These are phyloP conservation scores for Hedychridium roseum DNA, from an alignment of 2,888 invertebrate genomes.

Conservation along the genomic window DNA sequence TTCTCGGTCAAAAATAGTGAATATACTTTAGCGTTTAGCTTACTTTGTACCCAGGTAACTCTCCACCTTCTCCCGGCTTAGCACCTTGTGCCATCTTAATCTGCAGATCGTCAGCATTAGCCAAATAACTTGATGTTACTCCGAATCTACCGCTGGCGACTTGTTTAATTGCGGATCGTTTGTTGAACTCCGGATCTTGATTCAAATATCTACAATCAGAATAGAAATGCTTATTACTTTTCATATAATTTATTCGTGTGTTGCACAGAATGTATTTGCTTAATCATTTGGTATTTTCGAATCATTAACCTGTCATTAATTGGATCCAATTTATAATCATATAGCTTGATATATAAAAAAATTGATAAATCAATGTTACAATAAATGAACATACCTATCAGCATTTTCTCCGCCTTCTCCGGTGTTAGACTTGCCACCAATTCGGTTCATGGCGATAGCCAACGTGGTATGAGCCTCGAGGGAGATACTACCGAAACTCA, in stretches of 20 bases:
- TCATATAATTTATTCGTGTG: not conserved
- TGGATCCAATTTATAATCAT: constrained; percentile 3
- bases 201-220: constrained; percentile 56
- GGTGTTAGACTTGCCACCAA: constrained; percentile 98
- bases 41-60: constrained; percentile 86
- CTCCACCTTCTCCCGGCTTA: constrained; percentile 99
- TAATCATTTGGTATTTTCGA: too few species aligned
- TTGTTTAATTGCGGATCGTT: constrained; percentile 96
- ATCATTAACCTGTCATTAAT: constrained; percentile 7
- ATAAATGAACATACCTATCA: constrained; percentile 65
- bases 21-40: too few species aligned
- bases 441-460: constrained; percentile 96
- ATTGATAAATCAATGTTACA: not conserved
- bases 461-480: constrained; percentile 94
- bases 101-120: constrained; percentile 97
- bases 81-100: constrained; percentile 99
- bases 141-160: constrained; percentile 99
- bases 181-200: constrained; percentile 82
- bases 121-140: constrained; percentile 95
- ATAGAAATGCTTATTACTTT: constrained; percentile 1
- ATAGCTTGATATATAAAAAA: constrained; percentile 1
- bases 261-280: too few species aligned
- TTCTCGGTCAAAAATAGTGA: too few species aligned
- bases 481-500: constrained; percentile 98
- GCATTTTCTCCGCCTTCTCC: constrained; percentile 95